Conservation (phyloP, 2,797 vertebrate genomes). For the Periparus ater region DNA sequence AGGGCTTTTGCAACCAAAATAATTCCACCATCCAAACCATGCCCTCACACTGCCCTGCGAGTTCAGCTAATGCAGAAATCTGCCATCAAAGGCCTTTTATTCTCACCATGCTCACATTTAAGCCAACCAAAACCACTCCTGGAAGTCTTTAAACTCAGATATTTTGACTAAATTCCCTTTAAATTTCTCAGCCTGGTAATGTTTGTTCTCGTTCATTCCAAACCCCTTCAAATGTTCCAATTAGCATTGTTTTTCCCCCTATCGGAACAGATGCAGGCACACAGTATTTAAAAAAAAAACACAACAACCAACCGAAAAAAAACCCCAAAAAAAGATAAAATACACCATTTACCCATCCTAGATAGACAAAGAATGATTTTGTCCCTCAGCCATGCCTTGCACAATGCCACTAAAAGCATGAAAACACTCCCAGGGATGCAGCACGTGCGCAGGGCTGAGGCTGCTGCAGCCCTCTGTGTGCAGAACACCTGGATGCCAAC, state of each 20-base stretch:
- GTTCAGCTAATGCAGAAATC: neutral
- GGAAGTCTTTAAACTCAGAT: neutral
- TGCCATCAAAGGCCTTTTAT: neutral
- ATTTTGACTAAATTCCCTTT: conserved; percentile 19
- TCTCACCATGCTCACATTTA: neutral
- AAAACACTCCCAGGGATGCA: neutral
- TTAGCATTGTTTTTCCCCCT: neutral
- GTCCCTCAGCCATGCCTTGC: neutral
- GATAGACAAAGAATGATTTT: neutral
- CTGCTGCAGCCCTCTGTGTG: neutral
- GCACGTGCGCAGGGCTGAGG: rapidly evolving
- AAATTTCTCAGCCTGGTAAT: neutral
- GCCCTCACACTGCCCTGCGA: neutral
- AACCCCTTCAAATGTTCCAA: neutral
- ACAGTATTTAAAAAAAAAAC: neutral
- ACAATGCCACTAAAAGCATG: neutral
- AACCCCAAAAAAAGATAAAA: neutral
- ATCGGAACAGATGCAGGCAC: neutral
- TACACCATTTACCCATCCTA: neutral
- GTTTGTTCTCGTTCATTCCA: neutral
- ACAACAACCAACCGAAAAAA: too few species aligned
- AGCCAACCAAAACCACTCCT: neutral
- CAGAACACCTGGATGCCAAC: neutral
- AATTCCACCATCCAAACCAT: neutral
- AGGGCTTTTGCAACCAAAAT: neutral